These are phyloP conservation scores for Dermochelys coriacea DNA, from an alignment of 2,797 vertebrate species.

Conservation along the genomic window DNA sequence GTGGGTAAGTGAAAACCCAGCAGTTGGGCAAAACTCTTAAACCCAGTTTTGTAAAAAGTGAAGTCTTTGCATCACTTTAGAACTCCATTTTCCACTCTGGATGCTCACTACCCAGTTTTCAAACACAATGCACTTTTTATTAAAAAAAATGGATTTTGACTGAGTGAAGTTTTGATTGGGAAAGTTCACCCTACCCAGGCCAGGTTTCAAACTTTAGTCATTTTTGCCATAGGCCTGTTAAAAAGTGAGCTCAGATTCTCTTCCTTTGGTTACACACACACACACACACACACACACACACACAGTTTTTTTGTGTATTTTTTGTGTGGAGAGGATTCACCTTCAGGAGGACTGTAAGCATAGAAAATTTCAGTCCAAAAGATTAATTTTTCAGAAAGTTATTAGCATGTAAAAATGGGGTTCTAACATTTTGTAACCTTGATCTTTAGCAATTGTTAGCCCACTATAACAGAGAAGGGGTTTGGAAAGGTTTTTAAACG, in stretches of 20 bases:
- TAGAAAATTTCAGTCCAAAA: constrained; percentile 35
- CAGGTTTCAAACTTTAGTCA: constrained; percentile 51
- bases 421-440: neutral
- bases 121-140: neutral
- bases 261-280: neutral
- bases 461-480: neutral
- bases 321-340: neutral
- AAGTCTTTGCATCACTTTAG: neutral
- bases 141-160: neutral
- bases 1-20: neutral
- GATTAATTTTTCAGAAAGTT: constrained; percentile 31
- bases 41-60: neutral
- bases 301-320: neutral
- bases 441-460: neutral
- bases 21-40: constrained; percentile 7
- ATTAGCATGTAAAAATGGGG: constrained; percentile 46
- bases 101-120: neutral
- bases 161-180: neutral
- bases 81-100: constrained; percentile 1
- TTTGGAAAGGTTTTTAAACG: neutral
- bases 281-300: too few relatives aligned
- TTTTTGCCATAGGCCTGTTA: constrained; percentile 34
- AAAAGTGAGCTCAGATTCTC: constrained; percentile 21
- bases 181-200: neutral
- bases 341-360: constrained; percentile 19